Conservation (phyloP, 2,888 invertebrate species). For the Drosophila buzzatii region DNA sequence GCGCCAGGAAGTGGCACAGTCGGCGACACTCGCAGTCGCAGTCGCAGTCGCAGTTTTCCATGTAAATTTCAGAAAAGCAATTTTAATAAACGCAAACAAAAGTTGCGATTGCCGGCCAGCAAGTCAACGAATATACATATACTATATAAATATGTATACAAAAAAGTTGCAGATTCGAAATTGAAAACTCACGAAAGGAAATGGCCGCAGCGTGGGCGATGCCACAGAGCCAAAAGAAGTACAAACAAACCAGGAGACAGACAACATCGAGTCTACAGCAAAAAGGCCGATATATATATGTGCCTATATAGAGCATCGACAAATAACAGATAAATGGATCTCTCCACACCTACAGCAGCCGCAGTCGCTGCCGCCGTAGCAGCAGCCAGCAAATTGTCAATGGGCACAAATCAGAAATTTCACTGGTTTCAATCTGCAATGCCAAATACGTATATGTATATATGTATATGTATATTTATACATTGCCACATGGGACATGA, state of each 20-base stretch:
- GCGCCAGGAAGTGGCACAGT: slow-evolving; percentile 62
- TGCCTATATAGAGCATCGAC: slow-evolving; percentile 10
- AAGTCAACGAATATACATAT: slow-evolving; percentile 3
- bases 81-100: slow-evolving; percentile 62
- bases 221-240: slow-evolving; percentile 38
- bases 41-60: background rate
- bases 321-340: slow-evolving; percentile 34
- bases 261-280: slow-evolving; percentile 53
- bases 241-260: slow-evolving; percentile 49
- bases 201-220: slow-evolving; percentile 56
- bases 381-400: slow-evolving; percentile 16
- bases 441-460: slow-evolving; percentile 20
- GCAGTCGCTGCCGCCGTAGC: slow-evolving; percentile 4
- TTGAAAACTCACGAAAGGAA: slow-evolving; percentile 61
- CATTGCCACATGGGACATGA: slow-evolving; percentile 54
- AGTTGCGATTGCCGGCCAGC: slow-evolving; percentile 37
- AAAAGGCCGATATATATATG: slow-evolving; percentile 9
- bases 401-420: slow-evolving; percentile 46
- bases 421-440: slow-evolving; percentile 35
- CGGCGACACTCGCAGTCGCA: background rate
- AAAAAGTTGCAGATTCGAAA: slow-evolving; percentile 32
- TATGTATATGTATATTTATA: background rate
- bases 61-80: slow-evolving; percentile 55
- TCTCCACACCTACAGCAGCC: slow-evolving; percentile 41
- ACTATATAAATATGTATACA: background rate